phyloP scores from a whole-genome alignment of 2,888 invertebrate genomes.

The Cancer borealis region DNA sequence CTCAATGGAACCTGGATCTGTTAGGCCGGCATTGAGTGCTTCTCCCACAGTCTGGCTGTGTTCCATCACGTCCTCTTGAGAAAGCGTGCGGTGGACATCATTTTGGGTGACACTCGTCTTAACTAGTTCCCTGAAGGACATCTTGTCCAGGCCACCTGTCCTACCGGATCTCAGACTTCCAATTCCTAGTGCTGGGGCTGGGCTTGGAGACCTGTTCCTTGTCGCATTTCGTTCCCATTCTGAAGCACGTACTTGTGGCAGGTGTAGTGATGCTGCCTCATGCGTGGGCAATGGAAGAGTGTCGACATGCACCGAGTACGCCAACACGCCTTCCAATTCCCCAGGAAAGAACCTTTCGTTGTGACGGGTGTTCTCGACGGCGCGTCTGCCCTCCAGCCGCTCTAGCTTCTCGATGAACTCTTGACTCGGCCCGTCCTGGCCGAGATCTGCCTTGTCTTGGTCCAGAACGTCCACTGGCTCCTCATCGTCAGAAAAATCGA shows the following conservation, averaged over 20 bases:
- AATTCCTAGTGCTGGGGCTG: neutral
- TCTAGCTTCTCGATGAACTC: neutral
- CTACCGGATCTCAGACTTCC: constrained; percentile 30
- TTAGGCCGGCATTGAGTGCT: neutral
- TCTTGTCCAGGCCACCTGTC: constrained; percentile 60
- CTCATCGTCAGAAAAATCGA: constrained; percentile 58
- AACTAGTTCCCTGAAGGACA: constrained; percentile 62
- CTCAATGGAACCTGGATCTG: constrained; percentile 57
- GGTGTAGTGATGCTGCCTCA: neutral
- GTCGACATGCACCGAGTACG: neutral
- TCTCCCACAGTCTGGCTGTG: constrained; percentile 9
- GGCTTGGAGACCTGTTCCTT: neutral
- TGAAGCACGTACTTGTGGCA: neutral
- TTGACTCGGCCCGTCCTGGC: neutral
- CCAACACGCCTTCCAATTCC: neutral
- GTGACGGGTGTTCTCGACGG: neutral
- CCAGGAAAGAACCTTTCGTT: neutral
- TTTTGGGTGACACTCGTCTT: constrained; percentile 55
- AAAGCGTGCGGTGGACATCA: neutral
- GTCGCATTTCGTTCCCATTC: neutral
- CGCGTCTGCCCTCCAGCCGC: neutral
- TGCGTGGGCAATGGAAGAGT: neutral
- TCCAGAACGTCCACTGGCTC: neutral
- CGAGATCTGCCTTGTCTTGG: neutral
- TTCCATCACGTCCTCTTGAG: constrained; percentile 40